Conservation (phyloP, 2,797 vertebrate genomes). For the Lycodopsis pacificus region DNA sequence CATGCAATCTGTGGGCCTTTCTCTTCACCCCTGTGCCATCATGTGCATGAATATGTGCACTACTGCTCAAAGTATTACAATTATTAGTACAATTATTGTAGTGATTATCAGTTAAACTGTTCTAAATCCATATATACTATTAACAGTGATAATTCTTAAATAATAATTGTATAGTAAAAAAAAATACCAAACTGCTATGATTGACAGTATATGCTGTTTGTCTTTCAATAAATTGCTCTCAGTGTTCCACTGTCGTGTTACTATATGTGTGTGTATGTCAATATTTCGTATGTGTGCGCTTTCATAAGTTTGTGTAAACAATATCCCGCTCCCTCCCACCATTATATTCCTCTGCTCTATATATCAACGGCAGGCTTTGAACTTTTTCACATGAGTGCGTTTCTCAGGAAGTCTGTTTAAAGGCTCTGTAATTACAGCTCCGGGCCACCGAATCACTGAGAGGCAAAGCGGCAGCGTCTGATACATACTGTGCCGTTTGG, state of each 20-base stretch:
- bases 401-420: slow-evolving; percentile 77
- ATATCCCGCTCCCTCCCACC: background rate
- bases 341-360: slow-evolving; percentile 21
- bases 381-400: slow-evolving; percentile 69
- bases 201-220: background rate
- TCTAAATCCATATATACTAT: background rate
- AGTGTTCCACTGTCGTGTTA: background rate
- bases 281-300: slow-evolving; percentile 1
- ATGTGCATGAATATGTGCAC: background rate
- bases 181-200: background rate
- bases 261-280: slow-evolving; percentile 7
- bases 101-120: background rate
- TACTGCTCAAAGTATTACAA: background rate
- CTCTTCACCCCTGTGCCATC: background rate
- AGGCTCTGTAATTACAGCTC: slow-evolving; percentile 80
- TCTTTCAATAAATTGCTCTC: background rate
- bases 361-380: slow-evolving; percentile 65
- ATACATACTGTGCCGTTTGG: slow-evolving; percentile 57
- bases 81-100: no score
- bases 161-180: background rate
- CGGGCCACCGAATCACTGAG: slow-evolving; percentile 66
- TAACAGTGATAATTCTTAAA: background rate
- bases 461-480: slow-evolving; percentile 64
- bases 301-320: slow-evolving; percentile 23
- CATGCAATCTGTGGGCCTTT: background rate